phyloP scores from a whole-genome alignment of 2,113 vertebrate genomes.

The Pygoscelis antarcticus region DNA sequence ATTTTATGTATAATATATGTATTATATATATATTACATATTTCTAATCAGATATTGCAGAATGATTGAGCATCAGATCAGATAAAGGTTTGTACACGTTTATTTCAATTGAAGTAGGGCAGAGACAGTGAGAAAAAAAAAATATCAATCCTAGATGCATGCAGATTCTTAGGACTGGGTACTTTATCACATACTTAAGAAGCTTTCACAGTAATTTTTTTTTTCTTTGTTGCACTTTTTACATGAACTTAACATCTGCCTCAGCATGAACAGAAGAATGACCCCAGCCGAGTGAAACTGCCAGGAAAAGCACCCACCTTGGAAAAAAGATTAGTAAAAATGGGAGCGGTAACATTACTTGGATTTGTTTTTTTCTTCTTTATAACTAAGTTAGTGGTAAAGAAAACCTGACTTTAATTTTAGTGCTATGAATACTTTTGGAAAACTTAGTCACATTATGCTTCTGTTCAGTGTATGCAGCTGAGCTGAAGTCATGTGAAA shows the following conservation, averaged over 20 bases:
- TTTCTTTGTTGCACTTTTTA: neutral
- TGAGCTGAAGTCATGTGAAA: neutral
- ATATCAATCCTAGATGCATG: neutral
- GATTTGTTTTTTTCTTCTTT: constrained; percentile 75
- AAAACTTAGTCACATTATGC: neutral
- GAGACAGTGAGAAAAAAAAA: neutral
- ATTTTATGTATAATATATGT: too few relatives aligned
- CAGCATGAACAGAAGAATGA: constrained; percentile 76
- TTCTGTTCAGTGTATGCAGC: neutral
- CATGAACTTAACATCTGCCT: constrained; percentile 35
- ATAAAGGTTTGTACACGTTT: neutral
- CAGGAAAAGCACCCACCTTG: constrained; percentile 53
- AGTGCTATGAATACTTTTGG: neutral
- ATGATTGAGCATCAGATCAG: neutral
- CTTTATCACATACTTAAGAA: neutral
- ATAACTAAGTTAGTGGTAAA: constrained; percentile 66
- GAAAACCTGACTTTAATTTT: neutral
- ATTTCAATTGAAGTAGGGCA: neutral
- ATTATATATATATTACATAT: too few relatives aligned
- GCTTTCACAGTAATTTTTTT: neutral
- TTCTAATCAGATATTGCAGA: neutral
- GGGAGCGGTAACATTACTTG: constrained; percentile 72
- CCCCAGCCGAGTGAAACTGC: constrained; percentile 67
- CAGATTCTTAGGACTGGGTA: neutral
- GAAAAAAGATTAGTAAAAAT: constrained; percentile 64